Evolutionary conservation across 2,797 vertebrate genomes (phyloP).

Genomic region (Scyliorhinus canicula): DNA sequence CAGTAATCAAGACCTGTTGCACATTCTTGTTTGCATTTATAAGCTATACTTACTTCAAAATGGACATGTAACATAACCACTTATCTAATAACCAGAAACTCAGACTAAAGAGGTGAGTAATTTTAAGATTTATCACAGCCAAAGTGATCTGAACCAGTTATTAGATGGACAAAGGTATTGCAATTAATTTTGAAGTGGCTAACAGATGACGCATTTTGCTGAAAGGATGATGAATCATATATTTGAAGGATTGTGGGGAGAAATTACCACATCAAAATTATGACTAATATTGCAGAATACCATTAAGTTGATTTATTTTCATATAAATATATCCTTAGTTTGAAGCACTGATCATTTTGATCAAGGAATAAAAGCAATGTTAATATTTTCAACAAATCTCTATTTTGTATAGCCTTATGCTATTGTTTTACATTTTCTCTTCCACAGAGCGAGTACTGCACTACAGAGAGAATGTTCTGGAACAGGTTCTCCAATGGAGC

Average conservation of each 20-base stretch:
- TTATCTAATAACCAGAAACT: not conserved
- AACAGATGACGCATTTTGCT: not conserved
- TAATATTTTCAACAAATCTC: not conserved
- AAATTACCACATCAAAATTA: not conserved
- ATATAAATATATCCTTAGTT: not conserved
- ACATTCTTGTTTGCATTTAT: not conserved
- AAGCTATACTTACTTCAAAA: not conserved
- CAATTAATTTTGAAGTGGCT: constrained; percentile 1
- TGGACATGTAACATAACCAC: too few species aligned
- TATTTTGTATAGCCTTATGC: not conserved
- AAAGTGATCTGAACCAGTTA: not conserved
- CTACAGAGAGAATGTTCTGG: constrained; percentile 82
- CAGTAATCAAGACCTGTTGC: too few species aligned
- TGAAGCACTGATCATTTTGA: not conserved
- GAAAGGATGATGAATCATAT: not conserved
- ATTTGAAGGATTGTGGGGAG: not conserved
- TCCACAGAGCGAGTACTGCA: constrained; percentile 81
- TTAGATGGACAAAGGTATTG: too few species aligned
- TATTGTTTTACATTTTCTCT: not conserved
- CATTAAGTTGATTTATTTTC: not conserved
- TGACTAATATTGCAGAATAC: not conserved
- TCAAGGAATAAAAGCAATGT: not conserved
- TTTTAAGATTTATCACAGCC: not conserved
- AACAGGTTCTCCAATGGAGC: constrained; percentile 88
- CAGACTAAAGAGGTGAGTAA: not conserved